A percentile compares a stretch with the other conserved stretches of the same genome.
Conservation (phyloP, 2,888 invertebrate genomes). For the Branchipolynoe longqiensis region DNA sequence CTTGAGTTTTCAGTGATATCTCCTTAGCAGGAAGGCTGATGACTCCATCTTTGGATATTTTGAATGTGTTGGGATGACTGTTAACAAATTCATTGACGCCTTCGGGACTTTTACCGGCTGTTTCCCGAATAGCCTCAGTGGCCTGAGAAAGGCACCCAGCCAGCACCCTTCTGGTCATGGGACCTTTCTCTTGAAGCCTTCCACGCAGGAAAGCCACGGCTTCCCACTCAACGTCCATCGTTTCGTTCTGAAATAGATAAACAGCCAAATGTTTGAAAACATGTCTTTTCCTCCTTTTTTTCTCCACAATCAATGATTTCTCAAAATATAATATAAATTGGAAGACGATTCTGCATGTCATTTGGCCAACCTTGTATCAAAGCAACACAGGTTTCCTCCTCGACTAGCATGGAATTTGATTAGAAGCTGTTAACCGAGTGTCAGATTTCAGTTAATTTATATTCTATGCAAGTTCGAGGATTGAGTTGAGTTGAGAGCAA, state of each 20-base stretch:
- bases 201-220: neutral
- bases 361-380: too few species aligned
- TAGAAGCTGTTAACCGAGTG: too few species aligned
- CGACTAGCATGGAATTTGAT: too few species aligned
- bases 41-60: neutral
- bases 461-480: too few species aligned
- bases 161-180: neutral
- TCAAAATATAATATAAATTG: too few species aligned
- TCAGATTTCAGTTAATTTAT: too few species aligned
- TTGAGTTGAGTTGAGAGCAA: too few species aligned
- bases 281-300: too few species aligned
- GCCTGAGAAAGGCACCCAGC: neutral
- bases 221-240: neutral
- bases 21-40: neutral
- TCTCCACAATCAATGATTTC: too few species aligned
- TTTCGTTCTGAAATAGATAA: neutral
- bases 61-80: neutral
- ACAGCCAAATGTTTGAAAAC: too few species aligned
- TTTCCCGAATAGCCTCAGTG: neutral
- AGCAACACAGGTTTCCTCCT: too few species aligned
- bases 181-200: neutral
- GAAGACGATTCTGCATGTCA: too few species aligned
- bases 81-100: neutral
- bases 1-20: neutral
- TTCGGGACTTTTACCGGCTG: neutral